Evolutionary conservation across 2,797 vertebrate genomes (phyloP).

Genomic region (Ciconia nigra): DNA sequence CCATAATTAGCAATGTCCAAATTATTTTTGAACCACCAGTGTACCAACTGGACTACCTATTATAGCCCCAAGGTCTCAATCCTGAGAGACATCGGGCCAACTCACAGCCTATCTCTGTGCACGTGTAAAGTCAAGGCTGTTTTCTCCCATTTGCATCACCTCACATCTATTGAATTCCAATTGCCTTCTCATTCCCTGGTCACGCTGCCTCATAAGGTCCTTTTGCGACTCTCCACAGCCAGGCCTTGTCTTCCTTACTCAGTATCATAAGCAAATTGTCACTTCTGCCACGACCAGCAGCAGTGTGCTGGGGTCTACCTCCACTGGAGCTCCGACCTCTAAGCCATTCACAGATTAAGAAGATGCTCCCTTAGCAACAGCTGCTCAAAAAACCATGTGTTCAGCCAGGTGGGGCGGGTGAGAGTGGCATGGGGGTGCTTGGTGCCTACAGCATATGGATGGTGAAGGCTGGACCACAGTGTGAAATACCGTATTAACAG

Average conservation of each 20-base stretch:
- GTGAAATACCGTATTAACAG: neutral
- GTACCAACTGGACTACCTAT: neutral
- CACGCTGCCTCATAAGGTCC: fast-evolving
- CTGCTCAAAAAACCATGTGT: fast-evolving
- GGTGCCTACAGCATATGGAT: neutral
- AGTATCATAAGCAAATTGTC: neutral
- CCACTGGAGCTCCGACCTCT: neutral
- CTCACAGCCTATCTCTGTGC: neutral
- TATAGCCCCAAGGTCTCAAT: neutral
- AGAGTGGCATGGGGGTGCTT: fast-evolving
- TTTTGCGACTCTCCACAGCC: neutral
- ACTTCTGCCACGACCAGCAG: neutral
- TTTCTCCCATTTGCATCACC: neutral
- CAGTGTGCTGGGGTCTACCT: neutral
- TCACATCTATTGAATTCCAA: neutral
- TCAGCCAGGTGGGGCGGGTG: neutral
- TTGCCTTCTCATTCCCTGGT: neutral
- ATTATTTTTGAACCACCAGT: neutral
- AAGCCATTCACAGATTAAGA: neutral
- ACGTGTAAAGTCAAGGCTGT: neutral
- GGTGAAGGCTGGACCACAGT: neutral
- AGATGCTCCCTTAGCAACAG: neutral
- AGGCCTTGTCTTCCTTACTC: neutral
- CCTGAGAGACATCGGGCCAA: fast-evolving
- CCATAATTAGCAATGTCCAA: neutral